Evolutionary conservation across 2,113 vertebrate genomes (phyloP).

Genomic region (Dicrurus megarhynchus): DNA sequence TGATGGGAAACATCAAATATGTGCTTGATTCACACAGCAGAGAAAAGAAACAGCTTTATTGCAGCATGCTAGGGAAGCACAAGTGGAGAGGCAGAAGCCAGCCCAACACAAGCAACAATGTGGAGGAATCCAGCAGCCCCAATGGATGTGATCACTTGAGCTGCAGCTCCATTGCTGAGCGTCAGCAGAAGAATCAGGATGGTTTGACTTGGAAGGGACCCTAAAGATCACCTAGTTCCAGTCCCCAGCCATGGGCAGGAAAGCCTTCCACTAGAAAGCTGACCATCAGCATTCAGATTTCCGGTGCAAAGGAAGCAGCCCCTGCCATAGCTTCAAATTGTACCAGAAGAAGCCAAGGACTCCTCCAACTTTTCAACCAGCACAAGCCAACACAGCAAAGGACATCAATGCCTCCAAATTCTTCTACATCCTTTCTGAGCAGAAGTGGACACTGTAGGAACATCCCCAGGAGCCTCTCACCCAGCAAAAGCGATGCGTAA

Average conservation of each 20-base stretch:
- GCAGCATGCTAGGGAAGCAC: fast-evolving
- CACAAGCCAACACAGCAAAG: neutral
- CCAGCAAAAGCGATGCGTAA: fast-evolving
- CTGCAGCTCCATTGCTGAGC: fast-evolving
- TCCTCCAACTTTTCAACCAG: neutral
- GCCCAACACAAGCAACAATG: fast-evolving
- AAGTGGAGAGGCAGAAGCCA: neutral
- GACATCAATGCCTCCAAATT: neutral
- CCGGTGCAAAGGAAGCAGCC: fast-evolving
- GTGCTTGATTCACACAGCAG: neutral
- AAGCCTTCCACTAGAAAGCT: neutral
- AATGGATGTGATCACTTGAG: fast-evolving
- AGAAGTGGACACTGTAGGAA: neutral
- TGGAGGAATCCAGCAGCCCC: fast-evolving
- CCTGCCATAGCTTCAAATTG: fast-evolving
- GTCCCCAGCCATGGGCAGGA: neutral
- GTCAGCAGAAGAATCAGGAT: neutral
- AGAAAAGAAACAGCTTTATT: neutral
- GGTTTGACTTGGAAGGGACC: neutral
- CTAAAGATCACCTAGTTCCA: neutral
- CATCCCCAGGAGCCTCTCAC: neutral
- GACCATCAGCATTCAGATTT: neutral
- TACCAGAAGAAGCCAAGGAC: neutral
- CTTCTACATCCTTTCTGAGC: neutral
- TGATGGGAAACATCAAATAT: neutral